Percentiles rank a stretch among this genome's conserved stretches.
Evolutionary conservation across 1,140 invertebrate genomes (phyloP).

Genomic region (Helicoverpa armigera): DNA sequence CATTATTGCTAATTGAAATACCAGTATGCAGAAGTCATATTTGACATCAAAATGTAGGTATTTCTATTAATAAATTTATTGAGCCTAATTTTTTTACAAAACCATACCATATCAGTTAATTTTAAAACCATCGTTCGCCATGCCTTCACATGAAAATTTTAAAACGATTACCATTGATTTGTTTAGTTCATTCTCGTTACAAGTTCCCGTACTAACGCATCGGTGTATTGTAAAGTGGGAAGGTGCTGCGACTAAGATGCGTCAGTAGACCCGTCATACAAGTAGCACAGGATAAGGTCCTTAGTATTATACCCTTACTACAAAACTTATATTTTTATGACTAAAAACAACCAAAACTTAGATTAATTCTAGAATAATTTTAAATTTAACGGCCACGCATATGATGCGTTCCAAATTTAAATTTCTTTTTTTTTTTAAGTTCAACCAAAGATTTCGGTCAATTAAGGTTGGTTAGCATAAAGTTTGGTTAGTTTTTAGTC

Average conservation of each 20-base stretch:
- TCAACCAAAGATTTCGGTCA: not conserved
- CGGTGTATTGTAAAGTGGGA: constrained; percentile 55
- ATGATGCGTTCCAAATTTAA: constrained; percentile 2
- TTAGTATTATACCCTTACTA: constrained; percentile 25
- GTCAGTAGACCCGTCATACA: constrained; percentile 26
- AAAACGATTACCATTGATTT: constrained; percentile 44
- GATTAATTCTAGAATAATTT: not conserved
- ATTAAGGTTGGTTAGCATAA: not conserved
- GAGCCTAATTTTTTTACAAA: not conserved
- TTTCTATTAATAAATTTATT: not conserved
- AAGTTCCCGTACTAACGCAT: constrained; percentile 65
- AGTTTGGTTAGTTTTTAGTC: constrained; percentile 16
- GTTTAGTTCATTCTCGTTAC: constrained; percentile 71
- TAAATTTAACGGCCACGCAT: not conserved
- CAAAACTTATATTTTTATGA: constrained; percentile 27
- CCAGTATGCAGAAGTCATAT: not conserved
- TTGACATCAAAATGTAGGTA: constrained; percentile 2
- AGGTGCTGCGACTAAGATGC: constrained; percentile 42
- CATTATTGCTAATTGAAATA: constrained; percentile 5
- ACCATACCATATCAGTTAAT: not conserved
- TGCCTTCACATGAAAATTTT: constrained; percentile 38
- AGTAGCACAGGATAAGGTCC: constrained; percentile 27
- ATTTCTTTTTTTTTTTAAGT: not conserved
- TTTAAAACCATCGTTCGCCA: constrained; percentile 2
- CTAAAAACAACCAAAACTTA: not conserved